Evolutionary conservation across 2,113 vertebrate species (phyloP), one percentile per base, ranked within the genome.

Genomic region (Sander lucioperca): DNA sequence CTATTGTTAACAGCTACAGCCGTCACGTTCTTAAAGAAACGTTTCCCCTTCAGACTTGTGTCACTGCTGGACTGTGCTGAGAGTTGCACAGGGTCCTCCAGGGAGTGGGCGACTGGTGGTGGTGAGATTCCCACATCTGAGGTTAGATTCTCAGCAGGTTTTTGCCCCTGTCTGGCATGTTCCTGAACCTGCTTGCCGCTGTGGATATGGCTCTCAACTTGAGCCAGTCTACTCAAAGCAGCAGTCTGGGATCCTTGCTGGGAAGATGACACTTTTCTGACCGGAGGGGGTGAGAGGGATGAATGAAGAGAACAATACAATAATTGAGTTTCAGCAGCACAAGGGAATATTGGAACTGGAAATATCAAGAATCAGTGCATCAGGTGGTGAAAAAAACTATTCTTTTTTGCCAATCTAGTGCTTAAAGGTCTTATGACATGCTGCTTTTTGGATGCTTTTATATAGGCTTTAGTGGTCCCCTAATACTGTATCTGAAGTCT

Each of bases 181-280:
- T 14, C 68, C 81, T 1, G 79, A 56, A 15, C 51, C 0, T 81
- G 82, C 27, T 79, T 94, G 2, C 92, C 93, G 23, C 33, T 86
- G 77, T 39, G 69, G 72, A 96, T 74, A 71, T 79, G 95, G 59
- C 84, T 95, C 77, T 98, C 96, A 0, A 97, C 92, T 6, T 93
- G 91, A 0, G 94, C 95, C 72, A 95, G 91, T 57, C 84, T 95
- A 13, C 43, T 92, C 39, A 97, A 91, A 0, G 92, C 93, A 0
- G 94, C 88, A 0, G 57, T 92, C 1, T 91, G 94, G 48, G 91
- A 90, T 70, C 86, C 47, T 15, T 2, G 73, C 63, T 83, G 82
- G 7, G 83, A 87, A 10, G 80, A 76, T 0, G 83, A 25, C 43
- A 62, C 67, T 30, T 39, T 53, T 62, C 92, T 91, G 71, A 62